phyloP scores from a whole-genome alignment of 2,113 vertebrate genomes.

The Xiphorhynchus elegans region DNA sequence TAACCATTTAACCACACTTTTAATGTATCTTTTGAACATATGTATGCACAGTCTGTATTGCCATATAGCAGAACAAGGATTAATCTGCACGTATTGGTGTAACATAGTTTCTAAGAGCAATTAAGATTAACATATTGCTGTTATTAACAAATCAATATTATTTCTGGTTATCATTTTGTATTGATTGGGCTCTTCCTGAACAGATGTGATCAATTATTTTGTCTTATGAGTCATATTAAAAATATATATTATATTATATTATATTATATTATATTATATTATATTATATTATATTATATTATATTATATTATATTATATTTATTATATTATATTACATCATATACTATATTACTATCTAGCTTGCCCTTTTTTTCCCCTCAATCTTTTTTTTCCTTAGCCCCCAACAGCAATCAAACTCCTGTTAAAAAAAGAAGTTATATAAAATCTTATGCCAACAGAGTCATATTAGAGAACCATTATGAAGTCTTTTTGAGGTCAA shows the following conservation, averaged over 20 bases:
- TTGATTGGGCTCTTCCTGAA: background rate
- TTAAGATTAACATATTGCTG: background rate
- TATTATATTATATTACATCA: too few species aligned
- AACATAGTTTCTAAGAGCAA: background rate
- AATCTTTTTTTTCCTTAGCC: background rate
- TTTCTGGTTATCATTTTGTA: background rate
- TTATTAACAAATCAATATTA: background rate
- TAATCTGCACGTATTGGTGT: background rate
- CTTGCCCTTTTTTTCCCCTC: background rate
- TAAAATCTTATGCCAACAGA: background rate
- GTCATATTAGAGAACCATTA: background rate
- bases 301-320: too few species aligned
- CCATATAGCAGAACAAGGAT: background rate
- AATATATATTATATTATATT: too few species aligned
- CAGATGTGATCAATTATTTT: background rate
- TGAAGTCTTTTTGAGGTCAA: background rate
- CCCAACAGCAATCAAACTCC: background rate
- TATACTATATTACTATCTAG: too few species aligned
- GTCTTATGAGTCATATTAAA: background rate
- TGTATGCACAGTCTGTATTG: background rate
- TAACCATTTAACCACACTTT: background rate
- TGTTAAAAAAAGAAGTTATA: background rate
- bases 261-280: too few species aligned
- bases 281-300: too few species aligned
- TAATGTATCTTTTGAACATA: background rate